phyloP scores from a whole-genome alignment of 2,888 invertebrate species.

The Temnothorax unifasciatus region DNA sequence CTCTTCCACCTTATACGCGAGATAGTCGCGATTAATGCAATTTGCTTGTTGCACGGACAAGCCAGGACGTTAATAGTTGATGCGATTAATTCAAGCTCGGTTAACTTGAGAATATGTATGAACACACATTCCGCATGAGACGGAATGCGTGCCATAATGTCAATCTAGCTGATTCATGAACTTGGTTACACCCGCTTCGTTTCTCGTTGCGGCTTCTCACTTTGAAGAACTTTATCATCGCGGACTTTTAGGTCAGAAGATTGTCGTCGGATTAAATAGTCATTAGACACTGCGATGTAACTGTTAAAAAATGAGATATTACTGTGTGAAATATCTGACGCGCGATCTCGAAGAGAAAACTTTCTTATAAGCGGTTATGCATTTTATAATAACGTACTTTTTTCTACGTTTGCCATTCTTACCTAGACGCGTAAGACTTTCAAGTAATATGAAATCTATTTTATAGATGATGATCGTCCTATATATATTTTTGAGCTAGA shows the following conservation, averaged over 20 bases:
- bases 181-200: background rate
- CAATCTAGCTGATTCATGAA: background rate
- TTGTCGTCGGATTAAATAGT: constrained; percentile 1
- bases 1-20: constrained; percentile 34
- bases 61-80: constrained; percentile 67
- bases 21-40: constrained; percentile 56
- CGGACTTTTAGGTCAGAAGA: background rate
- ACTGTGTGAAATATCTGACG: background rate
- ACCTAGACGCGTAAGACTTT: background rate
- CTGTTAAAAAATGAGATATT: background rate
- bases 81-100: constrained; percentile 63
- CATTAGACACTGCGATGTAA: background rate
- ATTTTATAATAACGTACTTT: background rate
- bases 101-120: constrained; percentile 52
- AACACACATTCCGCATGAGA: background rate
- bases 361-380: background rate
- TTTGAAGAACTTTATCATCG: constrained; percentile 1
- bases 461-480: background rate
- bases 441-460: background rate
- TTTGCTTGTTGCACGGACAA: constrained; percentile 53
- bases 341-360: background rate
- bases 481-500: background rate
- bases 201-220: background rate
- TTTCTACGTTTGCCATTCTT: background rate
- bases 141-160: background rate